A percentile compares a stretch with the other conserved stretches of the same genome.
Conservation (phyloP, 2,113 vertebrate species). For the Aix galericulata region DNA sequence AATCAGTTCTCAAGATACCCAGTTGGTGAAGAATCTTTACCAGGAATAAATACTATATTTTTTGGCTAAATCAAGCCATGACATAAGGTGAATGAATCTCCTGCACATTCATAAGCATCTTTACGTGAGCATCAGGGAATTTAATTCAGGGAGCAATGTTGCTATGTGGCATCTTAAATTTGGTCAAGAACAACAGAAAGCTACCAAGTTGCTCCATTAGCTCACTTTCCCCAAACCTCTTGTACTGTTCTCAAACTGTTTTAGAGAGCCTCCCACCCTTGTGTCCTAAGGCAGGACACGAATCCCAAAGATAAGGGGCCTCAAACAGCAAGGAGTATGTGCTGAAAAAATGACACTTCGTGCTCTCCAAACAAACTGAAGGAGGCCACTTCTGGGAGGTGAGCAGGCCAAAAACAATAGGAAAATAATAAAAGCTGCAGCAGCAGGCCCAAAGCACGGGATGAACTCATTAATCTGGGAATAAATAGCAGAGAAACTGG, state of each 20-base stretch:
- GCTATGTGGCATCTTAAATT: not conserved
- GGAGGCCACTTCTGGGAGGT: not conserved
- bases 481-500: not conserved
- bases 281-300: not conserved
- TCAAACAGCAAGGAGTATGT: not conserved
- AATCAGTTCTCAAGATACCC: not conserved
- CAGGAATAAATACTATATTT: not conserved
- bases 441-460: not conserved
- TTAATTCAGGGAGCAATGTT: not conserved
- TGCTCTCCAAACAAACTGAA: not conserved
- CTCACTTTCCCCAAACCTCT: not conserved
- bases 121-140: not conserved
- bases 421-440: not conserved
- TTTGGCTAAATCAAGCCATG: not conserved
- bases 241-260: not conserved
- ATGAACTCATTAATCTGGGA: conserved; percentile 24
- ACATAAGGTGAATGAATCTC: not conserved
- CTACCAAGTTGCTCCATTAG: not conserved
- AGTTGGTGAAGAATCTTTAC: not conserved
- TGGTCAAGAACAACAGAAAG: not conserved
- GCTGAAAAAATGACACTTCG: not conserved
- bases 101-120: not conserved
- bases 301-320: not conserved
- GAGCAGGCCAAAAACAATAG: not conserved
- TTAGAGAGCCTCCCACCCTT: not conserved